A percentile compares a stretch with the other conserved stretches of the same genome.
Evolutionary conservation across 1,140 invertebrate species (phyloP).

Genomic region (Bombus waltoni): DNA sequence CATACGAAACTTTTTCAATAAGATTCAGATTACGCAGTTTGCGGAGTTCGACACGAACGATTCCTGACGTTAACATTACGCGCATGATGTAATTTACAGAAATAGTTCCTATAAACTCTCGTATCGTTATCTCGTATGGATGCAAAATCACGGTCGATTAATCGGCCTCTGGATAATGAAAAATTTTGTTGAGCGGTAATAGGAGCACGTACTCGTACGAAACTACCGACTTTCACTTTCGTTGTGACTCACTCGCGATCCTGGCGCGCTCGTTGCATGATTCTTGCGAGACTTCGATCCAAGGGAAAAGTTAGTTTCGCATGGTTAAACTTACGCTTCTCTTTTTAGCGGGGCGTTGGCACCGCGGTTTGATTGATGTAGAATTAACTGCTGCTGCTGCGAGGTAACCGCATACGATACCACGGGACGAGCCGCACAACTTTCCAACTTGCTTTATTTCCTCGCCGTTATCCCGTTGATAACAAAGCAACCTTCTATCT

Average conservation of each 20-base stretch:
- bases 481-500: background rate
- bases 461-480: background rate
- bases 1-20: background rate
- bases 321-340: background rate
- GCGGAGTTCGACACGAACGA: background rate
- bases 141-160: background rate
- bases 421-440: no score
- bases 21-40: background rate
- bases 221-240: constrained; percentile 5
- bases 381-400: constrained; percentile 14
- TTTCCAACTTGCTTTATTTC: background rate
- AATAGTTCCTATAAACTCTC: background rate
- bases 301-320: background rate
- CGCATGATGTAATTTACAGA: background rate
- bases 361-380: constrained; percentile 15
- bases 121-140: background rate
- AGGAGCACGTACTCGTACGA: no score
- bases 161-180: no score
- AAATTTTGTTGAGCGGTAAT: background rate
- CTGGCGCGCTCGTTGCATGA: no score
- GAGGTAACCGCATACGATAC: background rate
- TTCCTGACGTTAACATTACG: no score
- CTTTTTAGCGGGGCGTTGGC: background rate
- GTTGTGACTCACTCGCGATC: background rate
- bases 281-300: background rate